A percentile compares a stretch with the other conserved stretches of the same genome.
Conservation (phyloP, 2,888 invertebrate genomes). For the Nineta flava region DNA sequence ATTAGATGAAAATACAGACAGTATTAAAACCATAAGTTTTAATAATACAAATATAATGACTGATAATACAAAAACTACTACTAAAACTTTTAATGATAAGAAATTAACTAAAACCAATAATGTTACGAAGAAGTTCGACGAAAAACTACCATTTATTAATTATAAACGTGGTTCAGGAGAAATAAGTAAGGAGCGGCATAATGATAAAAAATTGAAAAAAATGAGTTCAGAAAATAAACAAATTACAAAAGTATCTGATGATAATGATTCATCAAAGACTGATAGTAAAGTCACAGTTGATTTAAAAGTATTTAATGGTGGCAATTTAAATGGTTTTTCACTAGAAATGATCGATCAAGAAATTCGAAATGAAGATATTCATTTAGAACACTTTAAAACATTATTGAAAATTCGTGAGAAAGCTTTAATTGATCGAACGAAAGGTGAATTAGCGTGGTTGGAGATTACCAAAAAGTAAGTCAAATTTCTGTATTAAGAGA, state of each 20-base stretch:
- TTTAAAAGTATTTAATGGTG: neutral
- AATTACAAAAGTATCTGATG: neutral
- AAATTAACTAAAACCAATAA: too few relatives aligned
- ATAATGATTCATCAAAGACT: neutral
- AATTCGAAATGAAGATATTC: conserved; percentile 47
- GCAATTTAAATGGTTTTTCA: neutral
- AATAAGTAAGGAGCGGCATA: neutral
- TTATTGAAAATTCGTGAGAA: conserved; percentile 50
- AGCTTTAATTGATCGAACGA: conserved; percentile 47
- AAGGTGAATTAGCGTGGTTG: conserved; percentile 43
- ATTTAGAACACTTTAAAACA: conserved; percentile 46
- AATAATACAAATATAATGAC: too few relatives aligned
- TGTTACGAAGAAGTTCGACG: neutral
- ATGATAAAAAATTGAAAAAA: neutral
- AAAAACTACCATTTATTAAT: neutral
- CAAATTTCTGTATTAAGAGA: neutral
- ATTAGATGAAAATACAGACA: too few relatives aligned
- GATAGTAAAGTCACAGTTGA: neutral
- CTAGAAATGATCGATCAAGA: conserved; percentile 32
- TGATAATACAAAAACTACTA: too few relatives aligned
- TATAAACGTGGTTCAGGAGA: neutral
- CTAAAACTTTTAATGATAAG: too few relatives aligned
- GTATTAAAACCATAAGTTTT: too few relatives aligned
- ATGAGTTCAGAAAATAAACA: neutral
- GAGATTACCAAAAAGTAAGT: conserved; percentile 44